Evolutionary conservation across 2,113 vertebrate species (phyloP), one percentile per base, ranked within the genome.

Genomic region (Nesogale talazaci): DNA sequence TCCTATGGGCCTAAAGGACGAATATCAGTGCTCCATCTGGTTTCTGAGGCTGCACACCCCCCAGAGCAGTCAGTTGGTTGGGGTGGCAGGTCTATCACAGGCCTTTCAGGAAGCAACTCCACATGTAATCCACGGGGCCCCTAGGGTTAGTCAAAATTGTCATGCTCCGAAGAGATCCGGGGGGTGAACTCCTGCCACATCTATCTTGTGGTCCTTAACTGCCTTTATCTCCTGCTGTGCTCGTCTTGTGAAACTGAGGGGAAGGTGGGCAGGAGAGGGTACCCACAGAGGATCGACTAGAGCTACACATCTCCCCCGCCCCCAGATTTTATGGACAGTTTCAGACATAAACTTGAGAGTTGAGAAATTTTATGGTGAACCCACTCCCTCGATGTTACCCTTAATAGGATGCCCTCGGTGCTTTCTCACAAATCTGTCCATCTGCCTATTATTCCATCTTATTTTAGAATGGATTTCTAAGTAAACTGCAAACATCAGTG

Each of bases 281-380:
- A 38, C 63, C 31, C n/a, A 23, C 57, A 89, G 31, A 84, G 17
- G 40, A 85, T 67, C 40, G 5, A 56, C 19, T 25, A 85, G 34
- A 27, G 61, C 89, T 86, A 72, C 63, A 87, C 72, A 85, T 61
- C 78, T 82, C 46, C 14, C 10, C 46, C 46, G 14, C 46, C 46
- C 46, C 9, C 46, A 9, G 42, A 14, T 65, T 52, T 52, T 29
- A 65, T 29, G 63, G 29, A 86, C 83, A 85, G 61, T 63, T 40
- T 85, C 74, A 72, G 84, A 57, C 10, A 90, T 17, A 83, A 89
- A 77, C 19, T 1, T 77, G 57, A 88, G 63, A 83, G 46, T 40
- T 87, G 27, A 95, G 92, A 81, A 87, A 88, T 67, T 92, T 78
- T 77, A 91, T 23, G 79, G 42, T 88, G 40, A 88, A 27, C 17